Evolutionary conservation across 2,113 vertebrate genomes (phyloP).

Genomic region (Rattus norvegicus): DNA sequence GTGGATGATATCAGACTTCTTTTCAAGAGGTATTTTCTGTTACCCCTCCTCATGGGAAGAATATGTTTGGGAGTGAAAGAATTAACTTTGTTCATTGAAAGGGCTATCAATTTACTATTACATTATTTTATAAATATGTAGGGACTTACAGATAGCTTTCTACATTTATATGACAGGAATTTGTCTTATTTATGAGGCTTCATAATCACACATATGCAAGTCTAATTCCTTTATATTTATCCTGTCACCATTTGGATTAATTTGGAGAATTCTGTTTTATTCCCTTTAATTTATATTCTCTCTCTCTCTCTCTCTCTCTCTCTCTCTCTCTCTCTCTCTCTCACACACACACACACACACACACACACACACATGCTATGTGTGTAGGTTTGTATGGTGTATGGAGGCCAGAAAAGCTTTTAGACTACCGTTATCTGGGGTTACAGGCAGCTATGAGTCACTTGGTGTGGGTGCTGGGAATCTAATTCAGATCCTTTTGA

Average conservation of each 20-base stretch:
- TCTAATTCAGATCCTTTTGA: not conserved
- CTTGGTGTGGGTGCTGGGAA: not conserved
- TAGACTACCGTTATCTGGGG: no score
- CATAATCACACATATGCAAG: not conserved
- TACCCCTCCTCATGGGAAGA: not conserved
- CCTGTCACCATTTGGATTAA: not conserved
- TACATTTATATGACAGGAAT: not conserved
- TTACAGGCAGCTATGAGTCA: not conserved
- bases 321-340: no score
- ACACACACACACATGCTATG: no score
- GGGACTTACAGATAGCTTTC: not conserved
- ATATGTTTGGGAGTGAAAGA: not conserved
- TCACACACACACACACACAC: no score
- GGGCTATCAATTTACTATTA: not conserved
- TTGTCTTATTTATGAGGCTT: not conserved
- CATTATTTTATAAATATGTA: not conserved
- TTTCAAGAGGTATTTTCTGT: not conserved
- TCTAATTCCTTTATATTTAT: not conserved
- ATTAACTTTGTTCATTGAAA: not conserved
- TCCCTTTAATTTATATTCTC: not conserved
- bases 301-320: no score
- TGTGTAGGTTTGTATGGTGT: not conserved
- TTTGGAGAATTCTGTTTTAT: not conserved
- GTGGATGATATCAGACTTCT: not conserved
- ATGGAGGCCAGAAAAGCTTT: not conserved